These are phyloP conservation scores for Amblyraja radiata DNA, from an alignment of 2,797 vertebrate genomes.

Conservation along the genomic window DNA sequence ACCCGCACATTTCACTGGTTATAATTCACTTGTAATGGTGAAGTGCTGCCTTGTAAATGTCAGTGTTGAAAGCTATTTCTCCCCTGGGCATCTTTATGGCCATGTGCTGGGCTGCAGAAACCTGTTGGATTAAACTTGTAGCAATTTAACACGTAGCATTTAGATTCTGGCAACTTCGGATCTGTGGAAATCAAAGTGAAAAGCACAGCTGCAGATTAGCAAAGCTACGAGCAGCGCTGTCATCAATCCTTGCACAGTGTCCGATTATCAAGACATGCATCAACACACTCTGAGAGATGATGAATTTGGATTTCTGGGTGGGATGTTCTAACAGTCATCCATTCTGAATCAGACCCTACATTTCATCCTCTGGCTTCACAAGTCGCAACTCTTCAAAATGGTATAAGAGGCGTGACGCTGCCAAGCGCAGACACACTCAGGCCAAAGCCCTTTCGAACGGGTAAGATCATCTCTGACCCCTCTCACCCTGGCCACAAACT, in stretches of 20 bases:
- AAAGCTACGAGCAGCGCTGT: not conserved
- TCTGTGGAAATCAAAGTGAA: slow-evolving; percentile 5
- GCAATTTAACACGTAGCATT: slow-evolving; percentile 10
- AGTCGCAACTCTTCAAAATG: too few relatives aligned
- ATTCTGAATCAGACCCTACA: not conserved
- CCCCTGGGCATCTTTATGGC: not conserved
- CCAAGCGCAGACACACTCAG: too few relatives aligned
- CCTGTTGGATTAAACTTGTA: slow-evolving; percentile 14
- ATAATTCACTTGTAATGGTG: not conserved
- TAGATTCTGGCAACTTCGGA: not conserved
- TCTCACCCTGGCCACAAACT: too few relatives aligned
- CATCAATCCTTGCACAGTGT: not conserved
- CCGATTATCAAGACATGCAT: not conserved
- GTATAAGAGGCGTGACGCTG: too few relatives aligned
- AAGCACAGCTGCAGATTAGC: not conserved
- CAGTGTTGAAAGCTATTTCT: slow-evolving; percentile 22
- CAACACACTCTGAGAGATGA: not conserved
- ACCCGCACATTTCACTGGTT: not conserved
- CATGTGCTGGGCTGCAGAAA: not conserved
- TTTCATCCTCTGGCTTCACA: too few relatives aligned
- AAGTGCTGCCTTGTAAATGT: slow-evolving; percentile 13
- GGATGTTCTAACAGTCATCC: not conserved
- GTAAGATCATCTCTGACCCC: too few relatives aligned
- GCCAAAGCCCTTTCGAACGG: too few relatives aligned
- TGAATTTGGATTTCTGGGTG: not conserved